phyloP scores from a whole-genome alignment of 1,140 invertebrate species.

The Tigriopus japonicus region DNA sequence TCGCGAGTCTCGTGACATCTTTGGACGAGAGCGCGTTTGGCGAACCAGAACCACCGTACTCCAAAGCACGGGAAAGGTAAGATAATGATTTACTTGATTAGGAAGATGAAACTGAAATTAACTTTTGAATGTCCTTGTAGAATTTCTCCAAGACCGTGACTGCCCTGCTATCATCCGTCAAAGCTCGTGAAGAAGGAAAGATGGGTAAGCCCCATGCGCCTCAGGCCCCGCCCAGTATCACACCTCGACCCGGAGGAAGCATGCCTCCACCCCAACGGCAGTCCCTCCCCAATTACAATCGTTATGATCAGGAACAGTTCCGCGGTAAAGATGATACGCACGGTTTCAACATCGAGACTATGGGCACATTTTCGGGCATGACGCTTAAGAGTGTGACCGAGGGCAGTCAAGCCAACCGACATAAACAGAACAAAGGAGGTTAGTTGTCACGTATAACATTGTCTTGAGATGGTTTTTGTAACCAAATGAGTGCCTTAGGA shows the following conservation, averaged over 20 bases:
- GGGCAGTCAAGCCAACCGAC: slow-evolving; percentile 32
- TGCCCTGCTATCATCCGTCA: slow-evolving; percentile 75
- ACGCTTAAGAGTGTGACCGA: slow-evolving; percentile 91
- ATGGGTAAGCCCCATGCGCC: slow-evolving; percentile 28
- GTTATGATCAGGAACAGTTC: slow-evolving; percentile 96
- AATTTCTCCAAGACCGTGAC: slow-evolving; percentile 85
- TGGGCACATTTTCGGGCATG: slow-evolving; percentile 94
- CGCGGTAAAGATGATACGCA: slow-evolving; percentile 58
- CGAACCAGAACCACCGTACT: slow-evolving; percentile 81
- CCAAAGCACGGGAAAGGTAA: slow-evolving; percentile 78
- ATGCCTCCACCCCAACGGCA: slow-evolving; percentile 25
- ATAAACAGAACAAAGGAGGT: not conserved
- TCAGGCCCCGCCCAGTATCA: slow-evolving; percentile 41
- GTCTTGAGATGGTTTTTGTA: too few species aligned
- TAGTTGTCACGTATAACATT: too few species aligned
- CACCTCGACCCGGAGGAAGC: slow-evolving; percentile 43
- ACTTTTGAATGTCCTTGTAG: slow-evolving; percentile 25
- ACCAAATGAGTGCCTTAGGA: too few species aligned
- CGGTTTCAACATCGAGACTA: slow-evolving; percentile 93
- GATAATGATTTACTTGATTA: too few species aligned
- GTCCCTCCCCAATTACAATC: slow-evolving; percentile 46
- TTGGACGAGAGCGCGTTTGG: slow-evolving; percentile 84
- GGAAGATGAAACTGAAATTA: too few species aligned
- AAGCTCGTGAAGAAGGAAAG: slow-evolving; percentile 75
- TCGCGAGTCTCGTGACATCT: slow-evolving; percentile 63